phyloP scores from a whole-genome alignment of 2,888 invertebrate genomes.

The Hanleya hanleyi region DNA sequence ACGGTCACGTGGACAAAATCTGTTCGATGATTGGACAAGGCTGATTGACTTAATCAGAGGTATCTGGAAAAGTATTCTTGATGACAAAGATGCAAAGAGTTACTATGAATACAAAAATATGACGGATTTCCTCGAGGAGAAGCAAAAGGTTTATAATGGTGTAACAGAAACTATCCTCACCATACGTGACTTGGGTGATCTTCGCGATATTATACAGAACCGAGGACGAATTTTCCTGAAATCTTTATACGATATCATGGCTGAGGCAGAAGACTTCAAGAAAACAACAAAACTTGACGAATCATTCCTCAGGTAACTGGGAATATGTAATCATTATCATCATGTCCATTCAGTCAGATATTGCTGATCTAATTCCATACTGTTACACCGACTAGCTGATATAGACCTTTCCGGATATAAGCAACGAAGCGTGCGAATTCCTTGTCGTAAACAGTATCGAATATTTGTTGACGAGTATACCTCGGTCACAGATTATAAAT shows the following conservation, averaged over 20 bases:
- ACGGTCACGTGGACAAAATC: constrained; percentile 49
- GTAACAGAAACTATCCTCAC: constrained; percentile 14
- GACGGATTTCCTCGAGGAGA: constrained; percentile 37
- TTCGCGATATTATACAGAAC: constrained; percentile 41
- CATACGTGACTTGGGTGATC: constrained; percentile 35
- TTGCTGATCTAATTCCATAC: no score
- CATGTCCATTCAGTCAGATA: no score
- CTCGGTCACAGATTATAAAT: no score
- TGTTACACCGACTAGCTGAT: no score
- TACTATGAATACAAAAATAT: constrained; percentile 50
- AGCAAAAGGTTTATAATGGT: constrained; percentile 29
- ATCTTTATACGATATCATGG: constrained; percentile 37
- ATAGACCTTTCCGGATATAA: no score
- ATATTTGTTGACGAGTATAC: no score
- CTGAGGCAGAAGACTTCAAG: constrained; percentile 38
- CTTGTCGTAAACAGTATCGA: no score
- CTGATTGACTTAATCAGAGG: constrained; percentile 29
- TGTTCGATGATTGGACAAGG: constrained; percentile 49
- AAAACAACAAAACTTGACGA: constrained; percentile 43
- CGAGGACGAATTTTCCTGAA: constrained; percentile 46
- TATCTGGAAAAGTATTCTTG: constrained; percentile 50
- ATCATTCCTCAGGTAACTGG: constrained; percentile 48
- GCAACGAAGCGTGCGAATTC: no score
- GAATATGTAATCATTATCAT: no score
- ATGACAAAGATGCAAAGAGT: constrained; percentile 49